Conservation (phyloP, 2,113 vertebrate species). For the cattle (Bos taurus) region ARS-UCD2.0 NC_037345.1:52394001-52394500, state of each 20-base stretch:
- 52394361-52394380: background rate
- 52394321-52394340: background rate
- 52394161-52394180: background rate
- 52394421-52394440: background rate
- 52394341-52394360: background rate
- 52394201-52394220: background rate
- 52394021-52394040: background rate
- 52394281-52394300: background rate
- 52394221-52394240: background rate
- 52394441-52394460: background rate
- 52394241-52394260: background rate
- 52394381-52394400: background rate
- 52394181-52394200: background rate
- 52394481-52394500: background rate
- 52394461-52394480: background rate
- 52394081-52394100: background rate
- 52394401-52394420: background rate
- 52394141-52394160: background rate
- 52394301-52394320: background rate
- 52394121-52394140: background rate
- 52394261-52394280: background rate
- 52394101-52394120: background rate
- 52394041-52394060: background rate
- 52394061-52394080: background rate
- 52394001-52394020: background rate